phyloP scores from a whole-genome alignment of 2,888 invertebrate species.

The Andrena hattorfiana region DNA sequence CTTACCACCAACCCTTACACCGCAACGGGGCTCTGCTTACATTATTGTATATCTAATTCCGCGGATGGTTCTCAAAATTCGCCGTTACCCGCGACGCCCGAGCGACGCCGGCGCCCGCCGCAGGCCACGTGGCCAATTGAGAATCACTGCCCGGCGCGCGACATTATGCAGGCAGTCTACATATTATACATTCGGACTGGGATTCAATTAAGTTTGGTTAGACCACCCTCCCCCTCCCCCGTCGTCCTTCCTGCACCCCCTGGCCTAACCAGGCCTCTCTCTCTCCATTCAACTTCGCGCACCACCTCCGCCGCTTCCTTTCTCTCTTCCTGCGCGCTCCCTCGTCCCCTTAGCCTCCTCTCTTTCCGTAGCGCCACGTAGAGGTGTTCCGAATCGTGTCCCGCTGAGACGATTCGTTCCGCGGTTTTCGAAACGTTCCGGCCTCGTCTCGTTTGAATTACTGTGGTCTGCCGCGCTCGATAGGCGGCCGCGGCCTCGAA shows the following conservation, averaged over 20 bases:
- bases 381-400: constrained; percentile 78
- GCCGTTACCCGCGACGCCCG: constrained; percentile 42
- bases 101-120: constrained; percentile 25
- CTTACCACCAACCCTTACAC: constrained; percentile 84
- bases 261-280: constrained; percentile 45
- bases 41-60: constrained; percentile 86
- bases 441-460: constrained; percentile 54
- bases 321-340: constrained; percentile 29
- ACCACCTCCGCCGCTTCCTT: constrained; percentile 57
- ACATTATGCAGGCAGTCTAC: constrained; percentile 85
- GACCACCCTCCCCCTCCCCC: constrained; percentile 72
- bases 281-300: constrained; percentile 52
- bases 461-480: constrained; percentile 49
- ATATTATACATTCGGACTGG: constrained; percentile 85
- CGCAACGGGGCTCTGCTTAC: constrained; percentile 85
- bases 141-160: constrained; percentile 80
- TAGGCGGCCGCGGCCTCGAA: constrained; percentile 24
- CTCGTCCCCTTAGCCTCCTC: neutral
- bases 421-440: constrained; percentile 51
- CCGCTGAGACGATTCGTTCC: constrained; percentile 57
- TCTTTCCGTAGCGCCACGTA: constrained; percentile 54
- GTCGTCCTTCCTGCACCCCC: constrained; percentile 54
- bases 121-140: constrained; percentile 53
- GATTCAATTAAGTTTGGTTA: constrained; percentile 85
- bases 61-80: constrained; percentile 83